A percentile compares a stretch with the other conserved stretches of the same genome.
Evolutionary conservation across 1,140 invertebrate species (phyloP).

Genomic region (Holcopasites calliopsidis): DNA sequence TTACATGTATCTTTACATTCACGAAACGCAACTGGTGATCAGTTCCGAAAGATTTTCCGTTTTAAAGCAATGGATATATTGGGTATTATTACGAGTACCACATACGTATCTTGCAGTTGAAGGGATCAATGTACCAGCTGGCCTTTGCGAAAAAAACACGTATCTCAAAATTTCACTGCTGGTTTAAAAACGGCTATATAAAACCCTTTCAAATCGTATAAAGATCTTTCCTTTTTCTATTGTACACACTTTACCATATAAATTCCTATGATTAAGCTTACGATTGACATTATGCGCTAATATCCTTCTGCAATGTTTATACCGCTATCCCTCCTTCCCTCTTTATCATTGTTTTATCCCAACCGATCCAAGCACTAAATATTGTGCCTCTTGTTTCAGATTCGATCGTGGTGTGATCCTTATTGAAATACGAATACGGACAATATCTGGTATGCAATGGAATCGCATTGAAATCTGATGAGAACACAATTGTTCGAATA

Average conservation of each 20-base stretch:
- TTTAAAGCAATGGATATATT: slow-evolving; percentile 45
- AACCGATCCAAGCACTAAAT: background rate
- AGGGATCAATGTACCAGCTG: slow-evolving; percentile 52
- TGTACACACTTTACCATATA: slow-evolving; percentile 52
- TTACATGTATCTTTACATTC: slow-evolving; percentile 40
- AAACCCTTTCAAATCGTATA: slow-evolving; percentile 51
- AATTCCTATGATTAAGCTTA: slow-evolving; percentile 56
- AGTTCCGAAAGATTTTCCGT: slow-evolving; percentile 20
- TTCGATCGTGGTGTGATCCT: background rate
- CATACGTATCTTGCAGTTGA: slow-evolving; percentile 50
- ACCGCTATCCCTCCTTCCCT: background rate
- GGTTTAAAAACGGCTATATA: slow-evolving; percentile 46
- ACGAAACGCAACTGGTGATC: slow-evolving; percentile 15
- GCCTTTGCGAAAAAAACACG: slow-evolving; percentile 13
- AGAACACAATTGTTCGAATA: slow-evolving; percentile 15
- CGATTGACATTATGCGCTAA: slow-evolving; percentile 53
- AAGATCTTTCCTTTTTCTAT: slow-evolving; percentile 43
- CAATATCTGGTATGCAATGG: slow-evolving; percentile 5
- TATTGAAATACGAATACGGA: slow-evolving; percentile 17
- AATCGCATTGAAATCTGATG: slow-evolving; percentile 10
- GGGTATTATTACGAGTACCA: slow-evolving; percentile 42
- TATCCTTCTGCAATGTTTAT: slow-evolving; percentile 3
- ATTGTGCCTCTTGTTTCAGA: background rate
- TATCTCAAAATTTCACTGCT: slow-evolving; percentile 35
- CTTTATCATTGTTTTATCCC: background rate